These are phyloP conservation scores for Xestia c-nigrum DNA, from an alignment of 2,888 invertebrate genomes.

Conservation along the genomic window DNA sequence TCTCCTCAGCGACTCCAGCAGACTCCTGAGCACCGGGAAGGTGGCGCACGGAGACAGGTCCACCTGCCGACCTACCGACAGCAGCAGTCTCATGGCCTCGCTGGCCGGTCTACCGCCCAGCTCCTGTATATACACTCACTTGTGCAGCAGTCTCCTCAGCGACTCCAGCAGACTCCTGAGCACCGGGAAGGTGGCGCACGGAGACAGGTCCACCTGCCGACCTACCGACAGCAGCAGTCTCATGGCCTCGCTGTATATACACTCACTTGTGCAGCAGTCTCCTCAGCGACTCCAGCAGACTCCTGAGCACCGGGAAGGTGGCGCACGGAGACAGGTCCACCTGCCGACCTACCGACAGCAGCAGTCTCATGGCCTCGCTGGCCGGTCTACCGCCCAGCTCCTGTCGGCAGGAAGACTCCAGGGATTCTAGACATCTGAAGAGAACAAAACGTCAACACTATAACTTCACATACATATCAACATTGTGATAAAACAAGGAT, in stretches of 20 bases:
- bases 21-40: conserved; percentile 78
- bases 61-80: conserved; percentile 94
- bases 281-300: conserved; percentile 79
- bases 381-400: conserved; percentile 84
- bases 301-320: conserved; percentile 79
- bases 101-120: conserved; percentile 84
- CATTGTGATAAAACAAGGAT: no score
- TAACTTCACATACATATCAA: no score
- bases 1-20: conserved; percentile 80
- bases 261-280: conserved; percentile 81
- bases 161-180: conserved; percentile 80
- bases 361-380: conserved; percentile 92
- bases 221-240: conserved; percentile 93
- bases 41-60: conserved; percentile 88
- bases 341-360: conserved; percentile 94
- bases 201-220: conserved; percentile 92
- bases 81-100: conserved; percentile 93
- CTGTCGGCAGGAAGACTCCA: conserved; percentile 79
- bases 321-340: conserved; percentile 91
- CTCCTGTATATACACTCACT: conserved; percentile 82
- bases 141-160: conserved; percentile 79
- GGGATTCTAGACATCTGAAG: conserved; percentile 82
- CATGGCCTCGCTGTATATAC: conserved; percentile 93
- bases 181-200: conserved; percentile 81
- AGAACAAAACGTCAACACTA: not conserved